These are phyloP conservation scores for Malacoraja senta DNA, from an alignment of 2,797 vertebrate genomes.

Conservation along the genomic window DNA sequence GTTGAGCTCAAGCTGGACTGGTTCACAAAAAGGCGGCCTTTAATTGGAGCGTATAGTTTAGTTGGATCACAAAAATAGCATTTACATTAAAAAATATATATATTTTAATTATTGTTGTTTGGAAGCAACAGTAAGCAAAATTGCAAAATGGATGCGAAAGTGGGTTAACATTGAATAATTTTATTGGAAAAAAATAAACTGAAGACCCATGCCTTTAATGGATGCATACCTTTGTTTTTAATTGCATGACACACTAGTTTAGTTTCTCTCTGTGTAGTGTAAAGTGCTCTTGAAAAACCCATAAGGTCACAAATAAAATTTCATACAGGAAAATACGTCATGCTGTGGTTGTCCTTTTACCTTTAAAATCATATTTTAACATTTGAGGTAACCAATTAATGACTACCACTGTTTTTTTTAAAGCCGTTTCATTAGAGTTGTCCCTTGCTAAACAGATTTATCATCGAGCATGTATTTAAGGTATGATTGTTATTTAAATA, in stretches of 20 bases:
- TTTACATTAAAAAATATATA: not conserved
- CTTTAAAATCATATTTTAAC: slow-evolving; percentile 32
- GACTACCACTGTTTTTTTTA: not conserved
- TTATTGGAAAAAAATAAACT: not conserved
- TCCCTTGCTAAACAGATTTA: slow-evolving; percentile 16
- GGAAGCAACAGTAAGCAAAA: not conserved
- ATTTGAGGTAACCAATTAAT: slow-evolving; percentile 8
- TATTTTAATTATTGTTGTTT: not conserved
- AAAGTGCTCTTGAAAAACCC: slow-evolving; percentile 21
- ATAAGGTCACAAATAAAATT: slow-evolving; percentile 37
- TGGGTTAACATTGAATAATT: too few relatives aligned
- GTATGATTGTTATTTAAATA: not conserved
- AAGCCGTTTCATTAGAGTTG: slow-evolving; percentile 2
- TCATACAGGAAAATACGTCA: slow-evolving; percentile 32
- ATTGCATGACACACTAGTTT: not conserved
- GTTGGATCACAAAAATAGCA: not conserved
- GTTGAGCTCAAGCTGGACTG: not conserved
- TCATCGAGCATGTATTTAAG: slow-evolving; percentile 11
- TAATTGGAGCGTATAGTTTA: not conserved
- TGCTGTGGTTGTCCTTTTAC: slow-evolving; percentile 20
- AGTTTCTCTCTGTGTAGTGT: not conserved
- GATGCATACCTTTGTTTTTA: not conserved
- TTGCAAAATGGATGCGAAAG: too few relatives aligned
- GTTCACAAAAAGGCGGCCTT: not conserved
- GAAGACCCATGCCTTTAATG: not conserved